These are phyloP conservation scores for Leptogaster cylindrica DNA, from an alignment of 2,888 invertebrate genomes.

Conservation along the genomic window DNA sequence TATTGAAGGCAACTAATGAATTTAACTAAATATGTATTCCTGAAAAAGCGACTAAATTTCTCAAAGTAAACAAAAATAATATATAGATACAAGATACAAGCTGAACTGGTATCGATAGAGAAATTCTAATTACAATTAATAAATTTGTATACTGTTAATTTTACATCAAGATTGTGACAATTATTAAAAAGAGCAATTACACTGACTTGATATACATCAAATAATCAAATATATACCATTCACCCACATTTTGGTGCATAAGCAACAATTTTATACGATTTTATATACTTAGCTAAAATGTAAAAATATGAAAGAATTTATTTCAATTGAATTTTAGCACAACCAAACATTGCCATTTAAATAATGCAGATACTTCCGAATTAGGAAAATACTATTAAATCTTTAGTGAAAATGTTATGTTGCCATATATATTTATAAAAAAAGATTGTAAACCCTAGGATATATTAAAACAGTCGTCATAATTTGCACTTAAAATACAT, in stretches of 20 bases:
- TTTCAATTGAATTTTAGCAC: not conserved
- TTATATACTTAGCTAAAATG: not conserved
- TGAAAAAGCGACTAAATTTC: not conserved
- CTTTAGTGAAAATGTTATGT: conserved; percentile 4
- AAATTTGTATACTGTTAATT: not conserved
- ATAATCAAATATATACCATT: not conserved
- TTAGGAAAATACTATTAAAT: conserved; percentile 4
- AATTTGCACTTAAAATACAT: too few relatives aligned
- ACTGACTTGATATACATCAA: not conserved
- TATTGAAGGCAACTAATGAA: too few relatives aligned
- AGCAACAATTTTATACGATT: not conserved
- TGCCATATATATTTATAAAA: not conserved
- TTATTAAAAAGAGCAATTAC: too few relatives aligned
- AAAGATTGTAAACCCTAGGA: not conserved
- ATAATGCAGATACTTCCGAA: not conserved
- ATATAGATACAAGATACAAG: not conserved
- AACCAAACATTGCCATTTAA: not conserved
- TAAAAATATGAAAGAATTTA: not conserved
- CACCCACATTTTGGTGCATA: not conserved
- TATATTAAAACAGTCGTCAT: not conserved
- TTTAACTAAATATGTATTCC: too few relatives aligned
- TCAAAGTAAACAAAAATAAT: not conserved
- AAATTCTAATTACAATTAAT: not conserved
- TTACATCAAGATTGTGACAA: too few relatives aligned
- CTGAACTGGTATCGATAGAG: not conserved